Evolutionary conservation across 2,888 invertebrate species (phyloP), one percentile per base, ranked within the genome.

Genomic region (Hyposoter didymator): DNA sequence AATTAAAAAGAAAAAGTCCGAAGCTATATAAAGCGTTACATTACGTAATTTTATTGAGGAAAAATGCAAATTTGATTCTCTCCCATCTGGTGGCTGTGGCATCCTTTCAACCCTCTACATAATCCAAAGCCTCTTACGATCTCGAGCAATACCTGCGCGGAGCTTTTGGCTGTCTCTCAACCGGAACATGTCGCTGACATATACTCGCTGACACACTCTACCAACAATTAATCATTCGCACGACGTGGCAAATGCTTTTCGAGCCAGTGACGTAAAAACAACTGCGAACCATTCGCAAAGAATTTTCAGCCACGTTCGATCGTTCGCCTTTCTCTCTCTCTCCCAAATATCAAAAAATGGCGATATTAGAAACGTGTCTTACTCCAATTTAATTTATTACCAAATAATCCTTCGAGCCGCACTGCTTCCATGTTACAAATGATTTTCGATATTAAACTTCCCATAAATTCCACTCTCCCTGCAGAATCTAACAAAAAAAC

Each of bases 191-290:
- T 64, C 39, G n/a, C 52, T 35, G 39, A 43, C 47, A 64, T 52
- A 19, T 67, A 76, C 66, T 67, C 67, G 76, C 73, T 73, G 81
- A 81, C 66, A 73, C 67, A 69, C 47, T 81, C 35, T 39, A 43
- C 55, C 45, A 66, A 64, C 62, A 32, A 84, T 84, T 81, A 84
- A 76, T 78, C 81, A 67, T 73, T 66, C 45, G 43, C 66, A 43
- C 32, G 69, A 62, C 45, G 47, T 59, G 32, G 22, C 47, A 62
- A 64, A 75, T 47, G 45, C 78, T 78, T 64, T 76, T 66, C 52
- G 66, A 49, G 6, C 17, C 66, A 52, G 47, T 49, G 17, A 67
- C 64, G 64, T 49, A 43, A 28, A 28, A 52, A 52, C 35, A 22
- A 47, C 35, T 14, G 32, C 10, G 64, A 35, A 47, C 43, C 35